Conservation (phyloP, 2,113 vertebrate genomes). For the Seriola quinqueradiata region DNA sequence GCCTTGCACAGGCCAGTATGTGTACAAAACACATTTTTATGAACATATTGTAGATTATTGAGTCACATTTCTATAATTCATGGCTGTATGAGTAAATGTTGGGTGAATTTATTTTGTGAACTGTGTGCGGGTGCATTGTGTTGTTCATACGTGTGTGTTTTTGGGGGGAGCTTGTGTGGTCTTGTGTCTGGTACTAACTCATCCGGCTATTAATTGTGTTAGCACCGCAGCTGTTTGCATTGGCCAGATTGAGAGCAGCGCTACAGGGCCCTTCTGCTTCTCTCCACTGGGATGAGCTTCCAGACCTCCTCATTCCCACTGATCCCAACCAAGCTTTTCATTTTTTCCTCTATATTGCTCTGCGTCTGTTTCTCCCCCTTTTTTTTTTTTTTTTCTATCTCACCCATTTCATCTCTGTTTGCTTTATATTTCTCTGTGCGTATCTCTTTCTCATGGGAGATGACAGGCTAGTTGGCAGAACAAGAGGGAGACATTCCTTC, state of each 20-base stretch:
- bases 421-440: slow-evolving; percentile 14
- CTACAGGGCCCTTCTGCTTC: slow-evolving; percentile 94
- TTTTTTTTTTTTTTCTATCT: slow-evolving; percentile 8
- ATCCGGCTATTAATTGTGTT: slow-evolving; percentile 97
- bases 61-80: slow-evolving; percentile 13
- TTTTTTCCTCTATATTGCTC: slow-evolving; percentile 23
- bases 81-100: slow-evolving; percentile 14
- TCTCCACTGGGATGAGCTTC: slow-evolving; percentile 91
- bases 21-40: background rate
- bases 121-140: slow-evolving; percentile 52
- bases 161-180: slow-evolving; percentile 79
- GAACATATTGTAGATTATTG: slow-evolving; percentile 21
- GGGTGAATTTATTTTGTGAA: slow-evolving; percentile 32
- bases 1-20: background rate
- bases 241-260: slow-evolving; percentile 93
- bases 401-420: slow-evolving; percentile 23
- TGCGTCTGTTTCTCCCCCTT: slow-evolving; percentile 4
- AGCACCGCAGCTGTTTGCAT: slow-evolving; percentile 94
- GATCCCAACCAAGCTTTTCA: slow-evolving; percentile 73
- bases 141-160: slow-evolving; percentile 14
- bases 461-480: slow-evolving; percentile 4
- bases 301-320: slow-evolving; percentile 87
- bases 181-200: slow-evolving; percentile 95
- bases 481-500: slow-evolving; percentile 51
- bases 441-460: slow-evolving; percentile 12